Conservation (phyloP, 2,888 invertebrate genomes). For the Physocephala rufipes region DNA sequence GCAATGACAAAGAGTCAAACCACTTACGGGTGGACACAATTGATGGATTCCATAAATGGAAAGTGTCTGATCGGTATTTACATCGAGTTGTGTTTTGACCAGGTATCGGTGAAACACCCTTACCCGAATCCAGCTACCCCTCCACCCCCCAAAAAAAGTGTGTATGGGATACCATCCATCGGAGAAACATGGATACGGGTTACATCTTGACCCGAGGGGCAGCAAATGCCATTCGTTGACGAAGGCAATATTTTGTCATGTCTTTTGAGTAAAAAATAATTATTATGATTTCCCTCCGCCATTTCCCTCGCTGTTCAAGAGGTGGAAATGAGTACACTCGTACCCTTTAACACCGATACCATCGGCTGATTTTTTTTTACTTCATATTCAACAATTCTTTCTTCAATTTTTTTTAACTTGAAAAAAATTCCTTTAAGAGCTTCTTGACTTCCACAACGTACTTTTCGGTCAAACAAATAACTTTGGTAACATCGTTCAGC, state of each 20-base stretch:
- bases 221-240: constrained; percentile 13
- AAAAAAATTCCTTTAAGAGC: no score
- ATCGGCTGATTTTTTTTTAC: neutral
- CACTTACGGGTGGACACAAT: constrained; percentile 8
- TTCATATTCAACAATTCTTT: neutral
- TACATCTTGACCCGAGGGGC: constrained; percentile 1
- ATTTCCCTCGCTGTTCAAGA: neutral
- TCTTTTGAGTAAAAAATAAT: constrained; percentile 35
- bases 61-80: no score
- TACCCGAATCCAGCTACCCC: no score
- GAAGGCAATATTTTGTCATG: constrained; percentile 33
- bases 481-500: constrained; percentile 38
- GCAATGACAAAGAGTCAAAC: constrained; percentile 14
- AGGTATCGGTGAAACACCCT: no score
- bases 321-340: no score
- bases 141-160: no score
- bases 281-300: constrained; percentile 28
- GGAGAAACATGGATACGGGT: no score
- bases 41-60: no score
- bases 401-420: neutral
- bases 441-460: no score
- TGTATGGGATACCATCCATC: no score
- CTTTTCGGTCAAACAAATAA: constrained; percentile 25
- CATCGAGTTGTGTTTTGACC: no score
- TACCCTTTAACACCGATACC: no score